Evolutionary conservation across 2,113 vertebrate species (phyloP).

Genomic region (Nothobranchius kuhntae): DNA sequence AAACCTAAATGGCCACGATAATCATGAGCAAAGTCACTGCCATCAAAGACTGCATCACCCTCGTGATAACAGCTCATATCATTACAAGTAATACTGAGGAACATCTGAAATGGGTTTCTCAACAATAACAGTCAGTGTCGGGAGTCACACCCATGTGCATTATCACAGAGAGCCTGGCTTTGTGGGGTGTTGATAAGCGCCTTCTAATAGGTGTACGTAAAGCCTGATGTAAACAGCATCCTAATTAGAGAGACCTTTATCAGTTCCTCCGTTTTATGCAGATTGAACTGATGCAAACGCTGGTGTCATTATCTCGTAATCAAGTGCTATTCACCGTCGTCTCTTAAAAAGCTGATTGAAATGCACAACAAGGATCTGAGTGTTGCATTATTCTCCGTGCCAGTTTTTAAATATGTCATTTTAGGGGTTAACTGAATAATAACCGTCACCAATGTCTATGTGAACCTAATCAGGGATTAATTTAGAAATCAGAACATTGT

Average conservation of each 20-base stretch:
- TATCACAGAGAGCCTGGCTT: conserved; percentile 62
- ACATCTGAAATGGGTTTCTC: conserved; percentile 66
- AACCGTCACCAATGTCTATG: background rate
- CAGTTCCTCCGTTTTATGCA: conserved; percentile 66
- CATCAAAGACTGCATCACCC: conserved; percentile 78
- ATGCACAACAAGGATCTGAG: conserved; percentile 54
- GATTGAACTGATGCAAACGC: conserved; percentile 64
- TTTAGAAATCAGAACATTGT: background rate
- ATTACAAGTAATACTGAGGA: conserved; percentile 75
- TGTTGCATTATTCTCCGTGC: conserved; percentile 44
- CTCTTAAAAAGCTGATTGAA: conserved; percentile 65
- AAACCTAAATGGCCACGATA: conserved; percentile 79
- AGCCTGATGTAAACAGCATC: conserved; percentile 66
- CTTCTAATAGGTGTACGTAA: conserved; percentile 59
- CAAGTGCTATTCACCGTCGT: conserved; percentile 70
- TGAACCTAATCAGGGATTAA: background rate
- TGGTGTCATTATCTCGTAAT: conserved; percentile 73
- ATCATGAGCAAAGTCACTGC: conserved; percentile 79
- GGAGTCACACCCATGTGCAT: conserved; percentile 58
- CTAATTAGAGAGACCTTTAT: conserved; percentile 73
- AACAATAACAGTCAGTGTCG: conserved; percentile 62
- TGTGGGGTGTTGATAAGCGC: conserved; percentile 54
- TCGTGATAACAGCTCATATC: conserved; percentile 75
- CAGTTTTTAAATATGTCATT: conserved; percentile 41
- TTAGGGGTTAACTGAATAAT: conserved; percentile 40